Evolutionary conservation across 2,113 vertebrate species (phyloP), one percentile per base, ranked within the genome.

Genomic region (Epinephelus cyanopodus): DNA sequence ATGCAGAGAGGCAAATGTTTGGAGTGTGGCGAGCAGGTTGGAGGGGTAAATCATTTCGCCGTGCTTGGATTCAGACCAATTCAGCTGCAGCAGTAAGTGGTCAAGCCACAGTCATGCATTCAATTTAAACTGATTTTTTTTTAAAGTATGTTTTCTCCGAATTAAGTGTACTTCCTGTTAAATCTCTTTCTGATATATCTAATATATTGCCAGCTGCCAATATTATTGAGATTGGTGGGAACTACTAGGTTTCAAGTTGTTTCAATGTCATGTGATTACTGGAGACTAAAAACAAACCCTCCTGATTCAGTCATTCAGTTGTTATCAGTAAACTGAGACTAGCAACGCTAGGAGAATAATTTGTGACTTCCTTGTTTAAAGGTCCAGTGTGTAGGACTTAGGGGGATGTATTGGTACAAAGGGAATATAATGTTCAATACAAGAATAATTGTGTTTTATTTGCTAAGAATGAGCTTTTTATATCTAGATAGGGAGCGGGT

Each of bases 21-120:
- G 0, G 97, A 97, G 76, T 98, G 97, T 18, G 27, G 1, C 0
- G 56, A 0, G 1, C 1, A 0, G 0, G 33, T 98, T 0, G 97
- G 97, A 77, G 96, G 97, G 0, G 0, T 0, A 0, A 0, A 87
- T 0, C 95, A 97, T 65, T 3, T 0, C 0, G 3, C 95, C 0
- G 0, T 89, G 6, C 0, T 0, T 0, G 93, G 92, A 71, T 97
- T 98, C 64, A 10, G 0, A 0, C 0, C 0, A 0, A 3, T 87
- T 33, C 0, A 0, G 0, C 10, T 61, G 21, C 84, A 89, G 58
- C 8, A 79, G 86, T 94, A 75, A 90, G 92, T 45, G 42, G 42
- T 10, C 9, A 45, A 45, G 42, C 42, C 9, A 45, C 11, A 11
- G 42, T 45, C 42, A 42, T 42, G 42, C 42, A 42, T 12, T 42